phyloP scores from a whole-genome alignment of 2,888 invertebrate genomes.

The Danaus chrysippus region DNA sequence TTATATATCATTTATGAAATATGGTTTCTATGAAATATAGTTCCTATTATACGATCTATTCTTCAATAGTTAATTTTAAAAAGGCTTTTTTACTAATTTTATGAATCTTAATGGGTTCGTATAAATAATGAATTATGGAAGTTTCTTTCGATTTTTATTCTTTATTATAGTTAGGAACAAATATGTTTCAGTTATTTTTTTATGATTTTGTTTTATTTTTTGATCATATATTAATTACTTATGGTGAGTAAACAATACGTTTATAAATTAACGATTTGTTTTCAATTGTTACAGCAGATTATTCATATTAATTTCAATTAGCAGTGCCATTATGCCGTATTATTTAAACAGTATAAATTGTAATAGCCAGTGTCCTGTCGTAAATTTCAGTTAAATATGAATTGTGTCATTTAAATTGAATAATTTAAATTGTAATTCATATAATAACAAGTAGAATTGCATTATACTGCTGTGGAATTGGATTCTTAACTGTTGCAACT shows the following conservation, averaged over 20 bases:
- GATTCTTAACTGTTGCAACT: no score
- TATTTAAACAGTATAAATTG: constrained; percentile 3
- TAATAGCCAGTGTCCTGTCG: background rate
- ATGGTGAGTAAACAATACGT: background rate
- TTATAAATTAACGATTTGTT: background rate
- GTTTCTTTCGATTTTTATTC: no score
- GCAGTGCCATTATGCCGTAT: background rate
- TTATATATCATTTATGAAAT: constrained; percentile 1
- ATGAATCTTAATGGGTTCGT: no score
- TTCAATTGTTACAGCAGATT: background rate
- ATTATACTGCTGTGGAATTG: background rate
- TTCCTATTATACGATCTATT: no score
- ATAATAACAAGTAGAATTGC: background rate
- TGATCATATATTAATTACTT: background rate
- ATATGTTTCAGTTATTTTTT: no score
- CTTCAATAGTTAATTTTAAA: no score
- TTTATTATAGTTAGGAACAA: no score
- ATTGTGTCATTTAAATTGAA: background rate
- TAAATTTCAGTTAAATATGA: constrained; percentile 4
- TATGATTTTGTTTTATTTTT: background rate
- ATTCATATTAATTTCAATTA: constrained; percentile 7
- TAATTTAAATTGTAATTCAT: background rate
- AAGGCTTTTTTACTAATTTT: no score
- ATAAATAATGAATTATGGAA: no score
- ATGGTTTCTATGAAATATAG: background rate